A percentile compares a stretch with the other conserved stretches of the same genome.
Evolutionary conservation across 2,113 vertebrate species (phyloP).

Genomic region (Lycocorax pyrrhopterus): DNA sequence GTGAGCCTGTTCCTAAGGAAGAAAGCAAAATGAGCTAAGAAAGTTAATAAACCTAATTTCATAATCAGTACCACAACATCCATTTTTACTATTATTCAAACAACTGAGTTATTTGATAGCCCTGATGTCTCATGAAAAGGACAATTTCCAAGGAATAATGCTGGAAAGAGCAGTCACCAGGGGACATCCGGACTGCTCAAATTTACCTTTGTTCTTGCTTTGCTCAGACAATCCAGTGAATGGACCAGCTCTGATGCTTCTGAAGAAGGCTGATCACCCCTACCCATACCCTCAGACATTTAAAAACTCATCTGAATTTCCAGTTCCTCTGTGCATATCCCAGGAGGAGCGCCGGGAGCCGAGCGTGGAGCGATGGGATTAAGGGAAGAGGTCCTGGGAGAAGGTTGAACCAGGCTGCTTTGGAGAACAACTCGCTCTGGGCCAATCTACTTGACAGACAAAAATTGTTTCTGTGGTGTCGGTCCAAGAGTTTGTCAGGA

Average conservation of each 20-base stretch:
- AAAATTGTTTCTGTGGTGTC: background rate
- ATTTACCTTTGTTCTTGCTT: background rate
- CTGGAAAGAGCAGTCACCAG: background rate
- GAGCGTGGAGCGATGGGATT: accelerated
- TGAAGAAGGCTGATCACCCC: background rate
- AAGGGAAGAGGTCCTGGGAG: background rate
- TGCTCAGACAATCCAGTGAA: background rate
- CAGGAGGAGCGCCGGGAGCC: background rate
- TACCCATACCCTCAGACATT: background rate
- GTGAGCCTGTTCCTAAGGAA: background rate
- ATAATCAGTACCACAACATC: background rate
- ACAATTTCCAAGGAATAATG: background rate
- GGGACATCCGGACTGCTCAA: background rate
- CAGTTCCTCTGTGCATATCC: background rate
- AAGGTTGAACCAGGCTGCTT: background rate
- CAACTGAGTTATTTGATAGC: background rate
- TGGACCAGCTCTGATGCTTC: background rate
- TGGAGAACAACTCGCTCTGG: background rate
- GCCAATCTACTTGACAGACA: background rate
- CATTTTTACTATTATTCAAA: background rate
- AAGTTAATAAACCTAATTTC: background rate
- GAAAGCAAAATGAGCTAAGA: background rate
- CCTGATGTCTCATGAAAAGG: background rate
- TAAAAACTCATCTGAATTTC: background rate
- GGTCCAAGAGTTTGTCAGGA: background rate